These are phyloP conservation scores for Microcebus jonahi DNA, from an alignment of 2,113 vertebrate species.

Conservation along the genomic window DNA sequence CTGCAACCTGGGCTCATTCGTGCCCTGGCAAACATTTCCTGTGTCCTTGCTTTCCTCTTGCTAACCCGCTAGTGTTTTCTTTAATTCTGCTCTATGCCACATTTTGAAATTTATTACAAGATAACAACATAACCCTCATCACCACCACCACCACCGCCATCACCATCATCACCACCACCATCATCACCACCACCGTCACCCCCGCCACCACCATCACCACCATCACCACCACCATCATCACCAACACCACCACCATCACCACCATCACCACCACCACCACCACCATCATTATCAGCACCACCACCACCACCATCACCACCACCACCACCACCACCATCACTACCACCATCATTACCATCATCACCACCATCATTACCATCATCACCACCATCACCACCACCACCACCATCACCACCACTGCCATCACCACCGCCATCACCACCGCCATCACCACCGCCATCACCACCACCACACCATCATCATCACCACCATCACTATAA, in stretches of 20 bases:
- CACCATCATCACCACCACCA: accelerated
- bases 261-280: accelerated
- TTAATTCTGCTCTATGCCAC: neutral
- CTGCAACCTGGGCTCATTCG: accelerated
- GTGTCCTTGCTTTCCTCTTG: neutral
- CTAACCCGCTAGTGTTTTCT: neutral
- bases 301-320: accelerated
- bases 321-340: accelerated
- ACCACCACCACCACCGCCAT: accelerated
- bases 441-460: accelerated
- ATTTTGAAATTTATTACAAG: neutral
- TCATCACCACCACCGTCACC: accelerated
- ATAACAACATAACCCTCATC: neutral
- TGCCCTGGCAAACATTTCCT: neutral
- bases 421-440: accelerated
- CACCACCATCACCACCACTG: accelerated
- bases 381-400: accelerated
- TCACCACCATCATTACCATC: accelerated
- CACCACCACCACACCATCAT: accelerated
- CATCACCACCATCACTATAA: accelerated
- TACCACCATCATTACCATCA: accelerated
- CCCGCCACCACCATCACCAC: accelerated
- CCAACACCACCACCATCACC: accelerated
- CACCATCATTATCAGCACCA: accelerated
- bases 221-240: accelerated